Evolutionary conservation across 2,797 vertebrate genomes (phyloP).

Genomic region (Diceros bicornis): DNA sequence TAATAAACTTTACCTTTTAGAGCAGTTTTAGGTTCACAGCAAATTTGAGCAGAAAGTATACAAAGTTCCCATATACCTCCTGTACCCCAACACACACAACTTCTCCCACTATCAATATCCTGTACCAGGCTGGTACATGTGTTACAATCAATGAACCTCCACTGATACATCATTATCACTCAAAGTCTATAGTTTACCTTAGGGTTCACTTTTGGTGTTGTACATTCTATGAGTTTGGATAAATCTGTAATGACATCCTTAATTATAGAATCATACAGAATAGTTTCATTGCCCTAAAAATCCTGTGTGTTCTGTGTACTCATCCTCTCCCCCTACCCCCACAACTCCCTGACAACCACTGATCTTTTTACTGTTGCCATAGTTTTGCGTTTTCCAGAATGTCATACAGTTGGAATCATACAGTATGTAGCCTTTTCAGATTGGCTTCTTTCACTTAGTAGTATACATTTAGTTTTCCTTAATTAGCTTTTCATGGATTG

Average conservation of each 20-base stretch:
- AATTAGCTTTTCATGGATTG: neutral
- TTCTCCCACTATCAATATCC: neutral
- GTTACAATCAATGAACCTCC: neutral
- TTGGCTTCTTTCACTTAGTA: constrained; percentile 1
- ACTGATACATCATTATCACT: neutral
- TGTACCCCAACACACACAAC: neutral
- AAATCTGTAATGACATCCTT: neutral
- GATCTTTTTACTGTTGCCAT: no score
- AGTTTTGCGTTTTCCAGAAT: neutral
- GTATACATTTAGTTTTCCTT: no score
- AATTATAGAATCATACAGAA: neutral
- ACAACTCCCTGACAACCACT: neutral
- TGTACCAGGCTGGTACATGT: neutral
- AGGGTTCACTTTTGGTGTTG: neutral
- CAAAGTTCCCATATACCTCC: neutral
- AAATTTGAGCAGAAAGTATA: neutral
- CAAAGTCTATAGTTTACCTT: neutral
- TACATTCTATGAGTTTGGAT: neutral
- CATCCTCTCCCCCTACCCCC: no score
- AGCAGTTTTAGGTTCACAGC: neutral
- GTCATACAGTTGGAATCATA: neutral
- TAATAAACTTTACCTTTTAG: neutral
- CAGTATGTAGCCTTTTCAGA: neutral
- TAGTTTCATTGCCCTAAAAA: neutral
- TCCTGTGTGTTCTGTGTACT: neutral